Evolutionary conservation across 2,113 vertebrate species (phyloP), one percentile per base, ranked within the genome.

Genomic region (Cavia porcellus): DNA sequence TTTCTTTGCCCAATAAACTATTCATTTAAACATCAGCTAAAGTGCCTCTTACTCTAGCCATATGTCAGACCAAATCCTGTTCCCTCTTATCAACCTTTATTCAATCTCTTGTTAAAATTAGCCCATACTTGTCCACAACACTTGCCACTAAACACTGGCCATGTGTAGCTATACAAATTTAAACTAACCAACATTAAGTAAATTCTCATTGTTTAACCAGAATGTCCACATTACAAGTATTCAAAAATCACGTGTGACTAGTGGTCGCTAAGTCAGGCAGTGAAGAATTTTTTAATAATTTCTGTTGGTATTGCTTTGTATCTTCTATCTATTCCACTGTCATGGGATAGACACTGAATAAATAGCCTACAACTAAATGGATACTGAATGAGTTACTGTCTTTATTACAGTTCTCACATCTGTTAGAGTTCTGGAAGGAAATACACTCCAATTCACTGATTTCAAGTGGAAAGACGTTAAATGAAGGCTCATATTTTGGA

Each of bases 101-200:
- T 86, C 50, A 38, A 64, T 50, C 4, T 61, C 14, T 82, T 82
- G 1, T 84, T 61, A 77, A 61, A 61, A 86, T 68, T 25, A 90
- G 19, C 55, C 25, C 47, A 57, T 47, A 55, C 12, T 45, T 86
- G 35, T 68, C 30, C 17, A 42, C 25, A 35, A 68, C 1, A 57
- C 17, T 59, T 90, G n/a, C n/a, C 77, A 82, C 1, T 64, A 77
- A 30, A 14, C 50, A 90, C 70, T n/a, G 83, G 17, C 15, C 8
- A 32, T 0, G 5, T 64, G 25, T 15, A 5, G 20, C 62, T n/a
- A 62, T 30, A 72, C 50, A 90, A 20, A 42, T 20, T 68, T 80
- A 79, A 79, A 86, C 83, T 32, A 92, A 87, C 61, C 61, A 66
- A 87, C 12, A 81, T 62, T 68, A 68, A 95, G 79, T 13, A 68